Conservation (phyloP, 2,797 vertebrate genomes). For the Pempheris klunzingeri region DNA sequence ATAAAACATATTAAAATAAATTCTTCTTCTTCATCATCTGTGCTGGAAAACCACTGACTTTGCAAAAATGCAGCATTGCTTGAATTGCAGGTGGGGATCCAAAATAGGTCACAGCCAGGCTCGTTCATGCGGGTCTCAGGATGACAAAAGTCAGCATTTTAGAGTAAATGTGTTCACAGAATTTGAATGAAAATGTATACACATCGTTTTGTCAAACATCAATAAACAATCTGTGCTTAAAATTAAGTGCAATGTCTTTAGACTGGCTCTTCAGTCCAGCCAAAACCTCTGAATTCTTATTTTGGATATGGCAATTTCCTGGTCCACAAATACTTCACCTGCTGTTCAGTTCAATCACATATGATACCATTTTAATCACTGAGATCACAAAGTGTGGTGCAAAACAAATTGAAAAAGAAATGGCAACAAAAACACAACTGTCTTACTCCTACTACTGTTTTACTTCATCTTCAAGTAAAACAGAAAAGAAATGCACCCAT, state of each 20-base stretch:
- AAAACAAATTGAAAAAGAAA: background rate
- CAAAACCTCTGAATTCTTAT: background rate
- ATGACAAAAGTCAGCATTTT: constrained; percentile 44
- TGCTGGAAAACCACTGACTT: constrained; percentile 11
- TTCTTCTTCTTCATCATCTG: constrained; percentile 2
- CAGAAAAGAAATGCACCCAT: background rate
- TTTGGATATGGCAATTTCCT: background rate
- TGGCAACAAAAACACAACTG: no score
- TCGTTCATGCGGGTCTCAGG: constrained; percentile 4
- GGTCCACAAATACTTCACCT: background rate
- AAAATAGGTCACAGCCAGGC: constrained; percentile 57
- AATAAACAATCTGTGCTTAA: constrained; percentile 3
- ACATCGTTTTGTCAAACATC: constrained; percentile 8
- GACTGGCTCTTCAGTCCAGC: no score
- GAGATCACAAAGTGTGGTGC: background rate
- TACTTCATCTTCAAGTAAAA: background rate
- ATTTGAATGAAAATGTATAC: constrained; percentile 19
- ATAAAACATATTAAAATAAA: constrained; percentile 31
- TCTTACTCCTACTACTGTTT: no score
- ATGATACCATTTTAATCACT: background rate
- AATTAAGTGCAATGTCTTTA: background rate
- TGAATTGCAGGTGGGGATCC: constrained; percentile 33
- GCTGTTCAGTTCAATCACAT: background rate
- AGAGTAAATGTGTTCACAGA: constrained; percentile 8
- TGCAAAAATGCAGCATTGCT: constrained; percentile 37